Evolutionary conservation across 2,797 vertebrate species (phyloP).

Genomic region (Paramormyrops hopkinsi): DNA sequence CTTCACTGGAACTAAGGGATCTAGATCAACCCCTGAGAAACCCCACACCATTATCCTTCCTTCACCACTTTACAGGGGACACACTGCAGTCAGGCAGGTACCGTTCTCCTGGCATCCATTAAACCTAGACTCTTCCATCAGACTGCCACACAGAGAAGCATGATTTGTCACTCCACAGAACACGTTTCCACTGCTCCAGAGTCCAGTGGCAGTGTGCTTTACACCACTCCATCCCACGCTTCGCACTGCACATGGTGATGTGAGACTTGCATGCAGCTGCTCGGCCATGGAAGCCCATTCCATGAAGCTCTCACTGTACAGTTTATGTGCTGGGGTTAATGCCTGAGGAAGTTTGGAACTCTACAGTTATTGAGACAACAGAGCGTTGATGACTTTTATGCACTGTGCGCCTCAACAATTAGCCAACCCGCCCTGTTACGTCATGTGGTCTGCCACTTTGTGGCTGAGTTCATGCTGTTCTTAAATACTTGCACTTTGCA

Average conservation of each 20-base stretch:
- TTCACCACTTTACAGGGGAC: not conserved
- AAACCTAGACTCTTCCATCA: not conserved
- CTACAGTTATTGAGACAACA: not conserved
- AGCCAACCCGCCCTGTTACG: not conserved
- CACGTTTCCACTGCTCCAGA: not conserved
- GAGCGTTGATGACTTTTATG: not conserved
- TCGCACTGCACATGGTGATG: not conserved
- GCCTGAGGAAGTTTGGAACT: not conserved
- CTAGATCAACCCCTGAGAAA: not conserved
- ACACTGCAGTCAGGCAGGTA: not conserved
- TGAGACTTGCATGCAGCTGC: not conserved
- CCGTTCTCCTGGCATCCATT: not conserved
- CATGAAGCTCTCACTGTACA: not conserved
- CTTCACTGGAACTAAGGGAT: not conserved
- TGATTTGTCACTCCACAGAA: not conserved
- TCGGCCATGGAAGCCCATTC: not conserved
- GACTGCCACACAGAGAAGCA: not conserved
- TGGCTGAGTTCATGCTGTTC: not conserved
- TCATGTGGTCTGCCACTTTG: not conserved
- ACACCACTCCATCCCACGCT: not conserved
- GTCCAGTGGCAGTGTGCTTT: not conserved
- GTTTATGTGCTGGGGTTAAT: not conserved
- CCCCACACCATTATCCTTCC: not conserved
- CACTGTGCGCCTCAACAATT: not conserved
- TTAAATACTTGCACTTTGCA: not conserved